phyloP scores from a whole-genome alignment of 2,797 vertebrate species.

The Hippopotamyrus pictus region DNA sequence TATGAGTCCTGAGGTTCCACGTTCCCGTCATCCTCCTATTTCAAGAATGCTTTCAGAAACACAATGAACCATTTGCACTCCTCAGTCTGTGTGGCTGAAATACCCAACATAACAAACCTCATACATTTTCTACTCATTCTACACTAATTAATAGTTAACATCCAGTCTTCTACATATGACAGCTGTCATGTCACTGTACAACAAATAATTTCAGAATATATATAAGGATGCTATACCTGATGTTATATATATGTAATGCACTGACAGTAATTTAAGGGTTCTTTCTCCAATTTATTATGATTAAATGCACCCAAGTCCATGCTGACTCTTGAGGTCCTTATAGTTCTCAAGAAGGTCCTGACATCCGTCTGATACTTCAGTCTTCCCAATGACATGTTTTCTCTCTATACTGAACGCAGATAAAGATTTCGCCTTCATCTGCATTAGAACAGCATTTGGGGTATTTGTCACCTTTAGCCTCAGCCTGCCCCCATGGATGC shows the following conservation, averaged over 20 bases:
- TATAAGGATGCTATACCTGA: not conserved
- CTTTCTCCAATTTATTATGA: not conserved
- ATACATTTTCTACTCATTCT: not conserved
- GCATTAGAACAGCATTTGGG: constrained; percentile 12
- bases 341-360: not conserved
- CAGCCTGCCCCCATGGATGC: constrained; percentile 19
- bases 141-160: not conserved
- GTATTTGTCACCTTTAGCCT: constrained; percentile 20
- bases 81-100: not conserved
- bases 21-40: not conserved
- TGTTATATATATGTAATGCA: not conserved
- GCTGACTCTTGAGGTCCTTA: not conserved
- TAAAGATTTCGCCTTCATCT: constrained; percentile 25
- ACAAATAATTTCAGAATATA: not conserved
- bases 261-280: not conserved
- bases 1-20: not conserved
- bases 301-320: not conserved
- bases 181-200: not conserved
- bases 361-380: not conserved
- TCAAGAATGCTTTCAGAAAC: not conserved
- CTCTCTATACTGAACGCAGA: constrained; percentile 23
- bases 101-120: not conserved
- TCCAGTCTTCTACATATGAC: not conserved
- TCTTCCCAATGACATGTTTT: not conserved
- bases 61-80: not conserved